A percentile compares a stretch with the other conserved stretches of the same genome.
These are phyloP conservation scores for Cirrhinus mrigala DNA, from an alignment of 2,797 vertebrate genomes.

Conservation along the genomic window DNA sequence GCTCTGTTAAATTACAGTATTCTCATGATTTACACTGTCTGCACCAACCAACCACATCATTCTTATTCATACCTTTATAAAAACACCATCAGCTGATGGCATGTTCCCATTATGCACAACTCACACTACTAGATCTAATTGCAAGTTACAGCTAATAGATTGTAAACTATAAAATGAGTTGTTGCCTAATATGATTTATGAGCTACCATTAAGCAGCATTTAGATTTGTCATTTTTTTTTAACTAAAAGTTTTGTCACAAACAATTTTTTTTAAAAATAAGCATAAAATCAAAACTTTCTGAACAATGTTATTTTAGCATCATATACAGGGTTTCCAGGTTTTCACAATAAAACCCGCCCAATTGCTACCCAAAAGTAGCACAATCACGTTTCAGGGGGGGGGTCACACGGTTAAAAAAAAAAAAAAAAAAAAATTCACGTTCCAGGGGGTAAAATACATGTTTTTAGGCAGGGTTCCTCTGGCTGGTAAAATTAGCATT, in stretches of 20 bases:
- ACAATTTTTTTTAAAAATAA: no score
- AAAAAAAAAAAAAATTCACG: no score
- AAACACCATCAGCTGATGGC: not conserved
- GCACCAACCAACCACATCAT: not conserved
- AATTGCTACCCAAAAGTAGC: no score
- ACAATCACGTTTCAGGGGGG: no score
- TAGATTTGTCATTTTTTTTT: not conserved
- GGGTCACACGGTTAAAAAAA: no score
- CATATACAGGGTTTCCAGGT: no score
- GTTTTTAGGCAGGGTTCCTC: no score
- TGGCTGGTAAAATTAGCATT: no score
- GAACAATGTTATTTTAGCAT: not conserved
- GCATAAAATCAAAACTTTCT: no score
- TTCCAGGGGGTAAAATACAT: no score
- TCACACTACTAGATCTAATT: not conserved
- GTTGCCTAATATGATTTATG: not conserved
- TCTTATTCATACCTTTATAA: not conserved
- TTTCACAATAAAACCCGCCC: no score
- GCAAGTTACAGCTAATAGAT: not conserved
- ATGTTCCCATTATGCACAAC: not conserved
- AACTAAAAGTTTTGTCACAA: not conserved
- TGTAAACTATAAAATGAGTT: not conserved
- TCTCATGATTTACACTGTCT: not conserved
- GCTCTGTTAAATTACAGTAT: not conserved
- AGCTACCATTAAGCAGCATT: no score